Conservation (phyloP, 2,113 vertebrate genomes). For the Salvelinus fontinalis region DNA sequence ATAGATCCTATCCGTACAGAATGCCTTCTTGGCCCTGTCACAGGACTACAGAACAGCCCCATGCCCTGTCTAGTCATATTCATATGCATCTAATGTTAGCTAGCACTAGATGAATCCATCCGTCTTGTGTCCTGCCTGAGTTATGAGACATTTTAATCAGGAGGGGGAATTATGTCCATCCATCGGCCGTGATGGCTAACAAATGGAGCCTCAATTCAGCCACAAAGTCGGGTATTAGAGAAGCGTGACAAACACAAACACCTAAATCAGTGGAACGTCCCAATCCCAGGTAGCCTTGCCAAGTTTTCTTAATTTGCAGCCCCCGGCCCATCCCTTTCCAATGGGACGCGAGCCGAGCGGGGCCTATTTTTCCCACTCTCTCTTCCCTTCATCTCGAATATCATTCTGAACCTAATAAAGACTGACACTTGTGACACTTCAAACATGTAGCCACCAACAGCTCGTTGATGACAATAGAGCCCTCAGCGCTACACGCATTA, state of each 20-base stretch:
- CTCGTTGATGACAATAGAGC: conserved; percentile 83
- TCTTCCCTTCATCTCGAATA: conserved; percentile 46
- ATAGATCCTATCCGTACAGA: too few relatives aligned
- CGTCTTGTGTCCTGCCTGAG: conserved; percentile 35
- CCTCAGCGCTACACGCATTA: conserved; percentile 79
- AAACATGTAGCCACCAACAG: conserved; percentile 85
- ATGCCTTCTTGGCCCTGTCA: too few relatives aligned
- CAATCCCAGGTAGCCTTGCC: conserved; percentile 57
- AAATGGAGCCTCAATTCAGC: conserved; percentile 36
- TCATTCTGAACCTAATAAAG: conserved; percentile 83
- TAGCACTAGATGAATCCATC: conserved; percentile 39
- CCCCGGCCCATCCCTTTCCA: conserved; percentile 36
- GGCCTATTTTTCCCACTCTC: conserved; percentile 4
- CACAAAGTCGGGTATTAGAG: conserved; percentile 31
- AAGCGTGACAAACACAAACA: conserved; percentile 37
- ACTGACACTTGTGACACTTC: conserved; percentile 90
- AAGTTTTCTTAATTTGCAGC: conserved; percentile 55
- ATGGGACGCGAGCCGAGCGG: background rate
- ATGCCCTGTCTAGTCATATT: background rate
- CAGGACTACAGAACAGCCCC: too few relatives aligned
- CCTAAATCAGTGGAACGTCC: conserved; percentile 47
- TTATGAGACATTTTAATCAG: conserved; percentile 54
- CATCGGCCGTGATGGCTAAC: conserved; percentile 35
- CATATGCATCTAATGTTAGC: conserved; percentile 32
- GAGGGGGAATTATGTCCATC: conserved; percentile 41